A percentile compares a stretch with the other conserved stretches of the same genome.
Conservation (phyloP, 2,888 invertebrate genomes). For the Patella depressa region DNA sequence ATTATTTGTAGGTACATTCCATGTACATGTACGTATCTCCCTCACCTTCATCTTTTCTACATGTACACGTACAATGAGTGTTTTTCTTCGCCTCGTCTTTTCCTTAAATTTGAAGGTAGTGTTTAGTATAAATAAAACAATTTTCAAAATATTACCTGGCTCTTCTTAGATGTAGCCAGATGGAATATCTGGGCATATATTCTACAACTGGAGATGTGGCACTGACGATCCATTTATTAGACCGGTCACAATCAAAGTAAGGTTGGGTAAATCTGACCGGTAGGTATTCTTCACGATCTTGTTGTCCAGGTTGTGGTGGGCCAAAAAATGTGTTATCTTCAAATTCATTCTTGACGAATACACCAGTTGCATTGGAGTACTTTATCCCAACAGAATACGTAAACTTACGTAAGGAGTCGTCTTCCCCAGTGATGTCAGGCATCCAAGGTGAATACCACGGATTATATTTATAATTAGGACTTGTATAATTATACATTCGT, state of each 20-base stretch:
- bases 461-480: constrained; percentile 90
- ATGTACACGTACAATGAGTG: no score
- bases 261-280: constrained; percentile 95
- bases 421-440: constrained; percentile 90
- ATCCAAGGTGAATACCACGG: constrained; percentile 95
- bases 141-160: constrained; percentile 50
- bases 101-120: no score
- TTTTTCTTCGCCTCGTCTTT: no score
- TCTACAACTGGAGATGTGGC: constrained; percentile 96
- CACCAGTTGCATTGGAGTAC: constrained; percentile 66
- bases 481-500: constrained; percentile 88
- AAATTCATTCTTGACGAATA: constrained; percentile 58
- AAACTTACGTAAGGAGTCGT: constrained; percentile 70
- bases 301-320: constrained; percentile 69
- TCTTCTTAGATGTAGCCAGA: constrained; percentile 65
- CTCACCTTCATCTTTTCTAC: no score
- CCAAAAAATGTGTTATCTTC: constrained; percentile 66
- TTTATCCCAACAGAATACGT: constrained; percentile 66
- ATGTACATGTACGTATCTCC: no score
- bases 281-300: constrained; percentile 73
- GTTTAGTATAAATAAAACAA: no score
- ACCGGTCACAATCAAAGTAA: constrained; percentile 95
- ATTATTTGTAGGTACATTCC: no score
- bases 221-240: constrained; percentile 95
- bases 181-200: constrained; percentile 81